Conservation (phyloP, 2,888 invertebrate genomes). For the Tubulanus polymorphus region DNA sequence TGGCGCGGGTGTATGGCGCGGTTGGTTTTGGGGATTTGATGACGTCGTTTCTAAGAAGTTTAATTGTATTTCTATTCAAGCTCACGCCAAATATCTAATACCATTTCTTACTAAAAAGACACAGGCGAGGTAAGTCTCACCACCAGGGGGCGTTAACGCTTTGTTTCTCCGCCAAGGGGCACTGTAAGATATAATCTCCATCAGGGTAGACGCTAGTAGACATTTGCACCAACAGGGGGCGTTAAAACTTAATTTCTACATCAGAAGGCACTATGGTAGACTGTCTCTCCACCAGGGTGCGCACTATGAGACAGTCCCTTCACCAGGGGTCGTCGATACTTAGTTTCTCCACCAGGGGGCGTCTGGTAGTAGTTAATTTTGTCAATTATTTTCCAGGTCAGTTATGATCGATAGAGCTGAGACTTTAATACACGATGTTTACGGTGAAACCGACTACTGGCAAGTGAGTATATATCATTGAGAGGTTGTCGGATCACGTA, state of each 20-base stretch:
- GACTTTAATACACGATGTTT: slow-evolving; percentile 59
- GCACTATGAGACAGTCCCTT: too few species aligned
- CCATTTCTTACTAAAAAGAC: slow-evolving; percentile 57
- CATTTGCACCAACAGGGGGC: too few species aligned
- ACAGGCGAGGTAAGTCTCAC: slow-evolving; percentile 40
- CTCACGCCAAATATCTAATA: slow-evolving; percentile 48
- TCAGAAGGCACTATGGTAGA: too few species aligned
- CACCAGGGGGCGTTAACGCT: too few species aligned
- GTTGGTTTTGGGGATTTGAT: slow-evolving; percentile 69
- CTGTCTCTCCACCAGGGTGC: too few species aligned
- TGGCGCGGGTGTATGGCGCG: slow-evolving; percentile 43
- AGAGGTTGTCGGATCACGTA: slow-evolving; percentile 21
- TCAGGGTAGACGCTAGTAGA: too few species aligned
- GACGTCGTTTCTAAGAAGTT: slow-evolving; percentile 66
- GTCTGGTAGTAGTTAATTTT: too few species aligned
- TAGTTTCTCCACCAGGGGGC: too few species aligned
- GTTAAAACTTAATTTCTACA: too few species aligned
- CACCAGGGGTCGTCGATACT: too few species aligned
- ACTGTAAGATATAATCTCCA: too few species aligned
- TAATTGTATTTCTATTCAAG: slow-evolving; percentile 80
- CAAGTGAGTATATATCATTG: slow-evolving; percentile 15
- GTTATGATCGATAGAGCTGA: slow-evolving; percentile 48
- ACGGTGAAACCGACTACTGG: slow-evolving; percentile 82
- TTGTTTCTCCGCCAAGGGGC: too few species aligned
- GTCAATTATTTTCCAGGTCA: slow-evolving; percentile 20